Base-by-base conservation (phyloP, 2,113 vertebrate species). In the Morone saxatilis region DNA sequence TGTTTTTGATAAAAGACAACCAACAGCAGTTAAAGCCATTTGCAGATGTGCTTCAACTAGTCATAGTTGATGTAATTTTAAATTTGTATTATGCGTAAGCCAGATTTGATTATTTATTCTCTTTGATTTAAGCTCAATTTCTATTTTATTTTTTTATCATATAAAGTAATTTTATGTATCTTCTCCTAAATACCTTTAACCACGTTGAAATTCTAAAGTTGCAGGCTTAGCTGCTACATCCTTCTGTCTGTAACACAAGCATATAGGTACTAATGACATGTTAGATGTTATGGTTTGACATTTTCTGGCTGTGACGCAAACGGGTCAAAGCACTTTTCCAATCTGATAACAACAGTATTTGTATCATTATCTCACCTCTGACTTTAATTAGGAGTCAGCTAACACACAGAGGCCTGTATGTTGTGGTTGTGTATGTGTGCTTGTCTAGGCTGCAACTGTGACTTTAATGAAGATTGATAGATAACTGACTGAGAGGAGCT, bases 271-370 rank as follows among this genome's bases (percentile, higher is more conserved):
- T 47, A 56, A 75, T 77, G 61, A 72, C 9, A 0, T 25, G 11
- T 41, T 56, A 8, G 11, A 83, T 81, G 76, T 78, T 80, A 78
- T 81, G 38, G 36, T 91, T 79, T 72, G 36, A 90, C 71, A 89
- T 89, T 85, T 51, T 86, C 77, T 54, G 53, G 57, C 72, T 63
- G 48, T 92, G 88, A 92, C 60, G 13, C 25, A 84, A 80, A 81
- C 36, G 40, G 63, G 78, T 74, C 74, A 81, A 61, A 73, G 20
- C 50, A 43, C 13, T 53, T 62, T 48, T 48, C 72, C 57, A 78
- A 87, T 90, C 81, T 85, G 84, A 91, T 86, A 91, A 72, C 71
- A 81, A 71, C 38, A 74, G 68, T 36, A 78, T 66, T 69, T 88
- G 54, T 83, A 59, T 77, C 73, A 87, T 38, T 71, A 48, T 81